A percentile compares a stretch with the other conserved stretches of the same genome.
Conservation (phyloP, 2,888 invertebrate genomes). For the Rhagonycha lutea region DNA sequence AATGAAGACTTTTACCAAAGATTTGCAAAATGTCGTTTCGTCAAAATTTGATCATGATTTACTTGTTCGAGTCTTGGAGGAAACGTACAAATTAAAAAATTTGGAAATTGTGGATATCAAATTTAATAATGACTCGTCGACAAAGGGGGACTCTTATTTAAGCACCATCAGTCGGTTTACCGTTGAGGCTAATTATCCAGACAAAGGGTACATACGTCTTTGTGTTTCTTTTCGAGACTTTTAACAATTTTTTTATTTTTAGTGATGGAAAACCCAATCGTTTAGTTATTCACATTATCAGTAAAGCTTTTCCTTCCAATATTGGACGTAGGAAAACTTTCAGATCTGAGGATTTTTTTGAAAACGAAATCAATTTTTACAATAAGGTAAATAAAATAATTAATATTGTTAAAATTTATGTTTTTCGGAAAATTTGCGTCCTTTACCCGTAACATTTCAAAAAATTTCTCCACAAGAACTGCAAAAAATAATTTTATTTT, state of each 20-base stretch:
- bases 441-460: no score
- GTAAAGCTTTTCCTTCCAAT: slow-evolving; percentile 71
- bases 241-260: not conserved
- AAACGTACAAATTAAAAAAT: slow-evolving; percentile 33
- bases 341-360: slow-evolving; percentile 68
- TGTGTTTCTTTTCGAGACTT: not conserved
- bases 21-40: slow-evolving; percentile 34
- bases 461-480: not conserved
- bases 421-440: no score
- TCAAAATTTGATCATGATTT: slow-evolving; percentile 38
- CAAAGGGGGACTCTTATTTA: slow-evolving; percentile 73
- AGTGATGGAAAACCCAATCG: slow-evolving; percentile 5
- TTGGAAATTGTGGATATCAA: slow-evolving; percentile 54
- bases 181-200: slow-evolving; percentile 56
- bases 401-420: no score
- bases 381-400: slow-evolving; percentile 47
- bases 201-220: slow-evolving; percentile 35
- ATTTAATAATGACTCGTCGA: slow-evolving; percentile 51
- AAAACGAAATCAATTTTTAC: slow-evolving; percentile 73
- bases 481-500: slow-evolving; percentile 5
- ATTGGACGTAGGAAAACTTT: slow-evolving; percentile 66
- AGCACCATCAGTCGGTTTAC: slow-evolving; percentile 66
- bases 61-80: slow-evolving; percentile 36
- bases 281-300: slow-evolving; percentile 52
- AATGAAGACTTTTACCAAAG: slow-evolving; percentile 16